Conservation (phyloP, 2,797 vertebrate genomes). For the Trachops cirrhosus region DNA sequence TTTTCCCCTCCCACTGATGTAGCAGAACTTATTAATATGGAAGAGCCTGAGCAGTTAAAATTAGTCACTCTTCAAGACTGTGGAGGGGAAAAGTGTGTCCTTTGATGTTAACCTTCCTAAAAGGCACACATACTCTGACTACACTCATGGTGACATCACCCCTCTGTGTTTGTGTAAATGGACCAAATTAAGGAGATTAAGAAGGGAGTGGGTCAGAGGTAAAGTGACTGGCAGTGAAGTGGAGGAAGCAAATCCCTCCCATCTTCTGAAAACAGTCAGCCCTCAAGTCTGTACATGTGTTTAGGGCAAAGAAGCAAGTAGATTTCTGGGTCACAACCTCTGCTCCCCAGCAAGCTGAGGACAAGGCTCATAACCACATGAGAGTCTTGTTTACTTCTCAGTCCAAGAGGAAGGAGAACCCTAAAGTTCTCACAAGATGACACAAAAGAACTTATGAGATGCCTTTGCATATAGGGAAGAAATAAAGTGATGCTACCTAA, state of each 20-base stretch:
- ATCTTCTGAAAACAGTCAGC: not conserved
- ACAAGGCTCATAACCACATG: not conserved
- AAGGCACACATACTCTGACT: conserved; percentile 22
- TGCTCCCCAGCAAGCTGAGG: not conserved
- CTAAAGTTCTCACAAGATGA: not conserved
- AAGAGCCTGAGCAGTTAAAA: not conserved
- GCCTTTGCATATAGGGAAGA: not conserved
- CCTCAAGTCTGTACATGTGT: not conserved
- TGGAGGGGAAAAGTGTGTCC: not conserved
- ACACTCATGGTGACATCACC: conserved; percentile 32
- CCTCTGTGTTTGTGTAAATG: conserved; percentile 53
- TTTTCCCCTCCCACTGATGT: not conserved
- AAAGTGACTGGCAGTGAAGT: not conserved
- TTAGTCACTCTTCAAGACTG: conserved; percentile 39
- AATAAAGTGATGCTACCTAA: not conserved
- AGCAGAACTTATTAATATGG: conserved; percentile 26
- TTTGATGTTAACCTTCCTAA: conserved; percentile 65
- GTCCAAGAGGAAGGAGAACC: not conserved
- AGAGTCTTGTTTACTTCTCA: not conserved
- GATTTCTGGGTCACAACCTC: not conserved
- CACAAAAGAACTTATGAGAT: not conserved
- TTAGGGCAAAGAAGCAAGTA: not conserved
- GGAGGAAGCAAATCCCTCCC: not conserved
- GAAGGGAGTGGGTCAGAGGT: conserved; percentile 54
- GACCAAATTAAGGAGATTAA: conserved; percentile 60